Base-by-base conservation (phyloP, 2,888 invertebrate species). In the Polymixis flavicincta region DNA sequence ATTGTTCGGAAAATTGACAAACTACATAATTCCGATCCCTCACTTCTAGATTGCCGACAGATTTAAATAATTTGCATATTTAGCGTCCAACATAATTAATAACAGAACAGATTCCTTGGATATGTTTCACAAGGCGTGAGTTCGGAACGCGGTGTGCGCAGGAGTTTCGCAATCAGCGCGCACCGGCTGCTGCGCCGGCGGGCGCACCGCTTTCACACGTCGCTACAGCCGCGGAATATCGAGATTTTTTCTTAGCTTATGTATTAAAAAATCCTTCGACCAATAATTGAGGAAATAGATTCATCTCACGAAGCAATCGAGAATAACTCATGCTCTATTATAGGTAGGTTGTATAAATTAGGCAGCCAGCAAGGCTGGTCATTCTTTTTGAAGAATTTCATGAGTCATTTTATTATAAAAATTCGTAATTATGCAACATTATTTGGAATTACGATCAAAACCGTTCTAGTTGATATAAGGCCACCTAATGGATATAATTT, bases 141-240 rank as follows among this genome's bases (percentile, higher is more conserved):
- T 85, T 76, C 77, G 79, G 74, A 83, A 67, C 80, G 79, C 76
- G 80, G 59, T 66, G 50, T 57, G 79, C 76, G 78, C 76, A 66
- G 83, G 71, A 71, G 79, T 86, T 74, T 87, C 84, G 84, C 76
- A 86, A 86, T 74, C 42, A 55, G 28, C 45, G 72, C 68, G 70
- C 85, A 73, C 80, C 66, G 83, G 83, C 85, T 75, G 83, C 85
- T 87, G 78, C 61, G 71, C 32, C 32, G n/a, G 76, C 37, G 4
- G 37, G 37, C 71, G 72, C 68, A 67, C 54, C 85, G 85, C 83
- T 86, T 86, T 86, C 86, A 83, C 87, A 80, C 87, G 85, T 81
- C 70, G 74, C 50, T 76, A 59, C 60, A 60, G 42, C 13, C 48
- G 57, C n/a, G n/a, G n/a, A n/a, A n/a, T n/a, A n/a, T n/a, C n/a